phyloP scores from a whole-genome alignment of 2,113 vertebrate genomes.

The Tringa solitaria region DNA sequence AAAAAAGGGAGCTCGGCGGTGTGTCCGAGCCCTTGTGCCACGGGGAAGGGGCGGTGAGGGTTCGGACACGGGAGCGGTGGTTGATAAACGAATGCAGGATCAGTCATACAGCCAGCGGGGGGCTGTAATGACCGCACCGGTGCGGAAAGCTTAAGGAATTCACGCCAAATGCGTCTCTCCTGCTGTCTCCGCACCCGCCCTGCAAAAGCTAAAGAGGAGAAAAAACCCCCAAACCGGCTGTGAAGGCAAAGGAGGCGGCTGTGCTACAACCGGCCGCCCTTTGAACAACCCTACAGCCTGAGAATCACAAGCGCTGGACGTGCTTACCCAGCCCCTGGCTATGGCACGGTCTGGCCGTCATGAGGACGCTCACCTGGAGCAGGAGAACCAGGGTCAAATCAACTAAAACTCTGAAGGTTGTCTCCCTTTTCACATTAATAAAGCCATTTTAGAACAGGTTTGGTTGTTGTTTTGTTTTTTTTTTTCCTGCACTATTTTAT shows the following conservation, averaged over 20 bases:
- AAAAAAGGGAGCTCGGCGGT: background rate
- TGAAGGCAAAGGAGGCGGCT: background rate
- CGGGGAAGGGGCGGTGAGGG: background rate
- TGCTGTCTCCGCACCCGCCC: fast-evolving
- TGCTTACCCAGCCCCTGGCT: too few relatives aligned
- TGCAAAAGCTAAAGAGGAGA: too few relatives aligned
- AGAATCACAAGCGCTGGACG: fast-evolving
- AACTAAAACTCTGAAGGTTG: fast-evolving
- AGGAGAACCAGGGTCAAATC: background rate
- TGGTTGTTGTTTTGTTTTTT: too few relatives aligned
- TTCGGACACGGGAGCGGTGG: background rate
- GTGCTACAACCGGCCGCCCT: background rate
- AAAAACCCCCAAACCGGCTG: background rate
- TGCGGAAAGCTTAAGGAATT: too few relatives aligned
- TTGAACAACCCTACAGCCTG: background rate
- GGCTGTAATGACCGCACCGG: too few relatives aligned
- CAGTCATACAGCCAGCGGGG: too few relatives aligned
- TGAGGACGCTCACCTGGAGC: too few relatives aligned
- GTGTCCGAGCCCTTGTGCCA: background rate
- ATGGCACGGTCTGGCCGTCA: fast-evolving
- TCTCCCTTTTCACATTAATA: background rate
- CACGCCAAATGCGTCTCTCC: fast-evolving
- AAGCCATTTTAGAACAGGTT: too few relatives aligned
- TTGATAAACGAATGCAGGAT: background rate
- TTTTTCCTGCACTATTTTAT: too few relatives aligned